Conservation (phyloP, 2,888 invertebrate species). For the Tenodera sinensis region DNA sequence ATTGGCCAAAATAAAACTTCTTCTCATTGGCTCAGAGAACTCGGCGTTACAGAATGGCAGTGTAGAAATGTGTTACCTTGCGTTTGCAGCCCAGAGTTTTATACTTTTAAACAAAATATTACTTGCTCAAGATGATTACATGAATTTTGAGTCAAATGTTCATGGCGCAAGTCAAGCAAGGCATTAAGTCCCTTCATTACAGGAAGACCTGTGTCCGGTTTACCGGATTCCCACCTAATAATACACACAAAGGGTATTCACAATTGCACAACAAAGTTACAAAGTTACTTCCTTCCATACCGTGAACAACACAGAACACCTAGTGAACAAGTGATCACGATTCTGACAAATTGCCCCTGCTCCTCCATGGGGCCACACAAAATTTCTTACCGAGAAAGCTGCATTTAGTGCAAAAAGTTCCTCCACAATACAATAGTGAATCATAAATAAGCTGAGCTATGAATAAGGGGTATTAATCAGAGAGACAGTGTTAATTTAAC, state of each 20-base stretch:
- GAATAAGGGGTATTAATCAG: too few species aligned
- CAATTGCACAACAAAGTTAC: neutral
- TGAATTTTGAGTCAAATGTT: neutral
- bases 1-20: slow-evolving; percentile 31
- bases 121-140: neutral
- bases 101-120: neutral
- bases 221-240: neutral
- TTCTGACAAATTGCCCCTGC: too few species aligned
- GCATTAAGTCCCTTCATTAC: neutral
- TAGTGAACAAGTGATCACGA: too few species aligned
- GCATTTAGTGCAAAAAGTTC: too few species aligned
- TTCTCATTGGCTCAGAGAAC: slow-evolving; percentile 23
- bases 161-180: neutral
- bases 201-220: neutral
- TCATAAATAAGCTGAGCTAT: too few species aligned
- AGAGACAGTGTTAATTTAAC: too few species aligned
- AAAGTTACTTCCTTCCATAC: neutral
- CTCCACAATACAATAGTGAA: too few species aligned
- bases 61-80: neutral
- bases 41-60: neutral
- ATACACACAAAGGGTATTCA: neutral
- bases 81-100: neutral
- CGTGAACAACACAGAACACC: too few species aligned
- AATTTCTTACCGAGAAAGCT: too few species aligned
- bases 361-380: too few species aligned